These are phyloP conservation scores for Stomatorhinus walkeri DNA, from an alignment of 2,797 vertebrate genomes.

Conservation along the genomic window DNA sequence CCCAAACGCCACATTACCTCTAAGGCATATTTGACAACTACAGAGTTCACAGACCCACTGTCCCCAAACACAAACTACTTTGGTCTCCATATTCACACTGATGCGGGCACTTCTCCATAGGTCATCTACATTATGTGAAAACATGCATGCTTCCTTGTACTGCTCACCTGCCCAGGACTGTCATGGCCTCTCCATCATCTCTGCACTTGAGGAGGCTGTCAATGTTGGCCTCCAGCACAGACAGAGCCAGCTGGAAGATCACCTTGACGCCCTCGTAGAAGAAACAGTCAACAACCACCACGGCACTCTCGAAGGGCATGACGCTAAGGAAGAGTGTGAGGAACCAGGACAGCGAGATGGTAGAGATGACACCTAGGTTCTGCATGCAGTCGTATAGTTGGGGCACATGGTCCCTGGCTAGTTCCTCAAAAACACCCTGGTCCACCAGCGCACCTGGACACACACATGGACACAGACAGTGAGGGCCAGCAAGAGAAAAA, in stretches of 20 bases:
- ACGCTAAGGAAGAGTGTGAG: slow-evolving; percentile 96
- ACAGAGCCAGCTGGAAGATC: slow-evolving; percentile 92
- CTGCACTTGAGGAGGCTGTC: slow-evolving; percentile 87
- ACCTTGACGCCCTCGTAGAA: slow-evolving; percentile 99
- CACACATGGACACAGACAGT: slow-evolving; percentile 14
- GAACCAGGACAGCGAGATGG: slow-evolving; percentile 97
- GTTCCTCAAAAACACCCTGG: slow-evolving; percentile 94
- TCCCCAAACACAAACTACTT: neutral
- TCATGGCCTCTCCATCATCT: slow-evolving; percentile 98
- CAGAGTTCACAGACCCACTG: neutral
- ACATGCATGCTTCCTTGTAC: neutral
- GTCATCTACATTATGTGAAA: neutral
- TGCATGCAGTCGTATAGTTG: slow-evolving; percentile 98
- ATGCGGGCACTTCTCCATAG: neutral
- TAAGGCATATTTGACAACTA: neutral
- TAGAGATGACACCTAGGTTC: slow-evolving; percentile 92
- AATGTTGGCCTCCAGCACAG: slow-evolving; percentile 89
- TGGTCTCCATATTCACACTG: neutral
- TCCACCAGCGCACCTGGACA: slow-evolving; percentile 84
- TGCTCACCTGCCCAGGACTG: slow-evolving; percentile 86
- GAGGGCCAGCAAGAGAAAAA: neutral
- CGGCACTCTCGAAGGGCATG: slow-evolving; percentile 96
- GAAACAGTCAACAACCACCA: slow-evolving; percentile 97
- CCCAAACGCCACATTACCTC: neutral
- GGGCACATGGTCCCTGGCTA: slow-evolving; percentile 85